Percentiles rank a stretch among this genome's conserved stretches.
Conservation (phyloP, 2,113 vertebrate genomes). For the Mustelus asterias region DNA sequence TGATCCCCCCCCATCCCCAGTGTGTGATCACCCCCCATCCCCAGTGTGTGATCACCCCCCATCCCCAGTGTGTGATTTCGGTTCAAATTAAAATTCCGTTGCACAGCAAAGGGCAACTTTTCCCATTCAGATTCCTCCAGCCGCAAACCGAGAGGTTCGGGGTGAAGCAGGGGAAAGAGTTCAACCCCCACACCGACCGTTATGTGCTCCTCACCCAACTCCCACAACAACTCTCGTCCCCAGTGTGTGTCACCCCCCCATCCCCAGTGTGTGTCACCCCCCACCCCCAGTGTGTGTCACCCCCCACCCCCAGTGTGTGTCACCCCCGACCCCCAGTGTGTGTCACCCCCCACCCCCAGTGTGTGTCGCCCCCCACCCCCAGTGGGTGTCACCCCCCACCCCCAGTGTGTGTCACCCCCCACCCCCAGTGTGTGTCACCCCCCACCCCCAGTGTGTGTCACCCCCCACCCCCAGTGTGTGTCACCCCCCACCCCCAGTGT, state of each 20-base stretch:
- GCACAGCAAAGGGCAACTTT: constrained; percentile 46
- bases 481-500: background rate
- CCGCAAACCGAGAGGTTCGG: constrained; percentile 41
- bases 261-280: background rate
- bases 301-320: background rate
- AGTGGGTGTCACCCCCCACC: background rate
- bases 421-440: background rate
- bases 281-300: background rate
- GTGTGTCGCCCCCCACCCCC: background rate
- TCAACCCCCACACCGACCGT: constrained; percentile 30
- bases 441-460: background rate
- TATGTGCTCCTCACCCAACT: too few relatives aligned
- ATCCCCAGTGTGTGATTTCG: too few relatives aligned
- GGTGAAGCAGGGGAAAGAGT: constrained; percentile 41
- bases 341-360: background rate
- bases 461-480: background rate
- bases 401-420: background rate
- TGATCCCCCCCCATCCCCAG: too few relatives aligned
- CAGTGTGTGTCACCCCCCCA: background rate
- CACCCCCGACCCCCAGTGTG: background rate
- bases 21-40: too few relatives aligned
- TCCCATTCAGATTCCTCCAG: background rate
- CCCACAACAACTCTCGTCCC: too few relatives aligned
- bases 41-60: too few relatives aligned
- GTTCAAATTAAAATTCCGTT: constrained; percentile 49